Conservation (phyloP, 1,140 invertebrate species). For the Lasioglossum albipes region DNA sequence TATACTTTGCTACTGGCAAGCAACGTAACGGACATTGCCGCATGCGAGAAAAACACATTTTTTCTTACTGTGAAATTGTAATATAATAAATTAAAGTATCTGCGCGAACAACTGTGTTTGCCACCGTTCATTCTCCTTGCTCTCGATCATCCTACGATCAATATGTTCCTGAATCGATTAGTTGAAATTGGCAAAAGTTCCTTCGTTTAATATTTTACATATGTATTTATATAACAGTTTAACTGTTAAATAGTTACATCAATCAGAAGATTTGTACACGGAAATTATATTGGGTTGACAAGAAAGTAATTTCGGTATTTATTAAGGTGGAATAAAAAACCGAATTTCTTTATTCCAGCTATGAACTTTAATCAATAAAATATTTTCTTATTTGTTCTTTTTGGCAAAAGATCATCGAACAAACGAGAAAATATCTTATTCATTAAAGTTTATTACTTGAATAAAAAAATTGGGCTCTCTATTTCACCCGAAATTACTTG, state of each 20-base stretch:
- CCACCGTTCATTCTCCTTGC: background rate
- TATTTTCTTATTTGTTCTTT: too few species aligned
- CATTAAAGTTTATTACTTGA: too few species aligned
- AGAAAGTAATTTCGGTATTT: too few species aligned
- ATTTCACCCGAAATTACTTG: too few species aligned
- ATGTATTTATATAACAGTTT: background rate
- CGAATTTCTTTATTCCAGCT: too few species aligned
- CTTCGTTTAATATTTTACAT: background rate
- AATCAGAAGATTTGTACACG: background rate
- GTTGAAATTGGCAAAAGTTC: background rate
- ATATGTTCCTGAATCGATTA: background rate
- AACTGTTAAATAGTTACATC: background rate
- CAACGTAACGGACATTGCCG: conserved; percentile 37
- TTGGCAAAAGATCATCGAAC: too few species aligned
- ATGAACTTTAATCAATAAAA: too few species aligned
- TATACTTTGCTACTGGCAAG: conserved; percentile 31
- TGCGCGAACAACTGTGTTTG: conserved; percentile 32
- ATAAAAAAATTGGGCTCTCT: too few species aligned
- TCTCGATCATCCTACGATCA: background rate
- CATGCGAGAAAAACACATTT: conserved; percentile 40
- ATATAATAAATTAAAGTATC: conserved; percentile 67
- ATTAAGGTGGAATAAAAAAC: too few species aligned
- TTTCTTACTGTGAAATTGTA: conserved; percentile 67
- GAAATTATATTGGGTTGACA: too few species aligned
- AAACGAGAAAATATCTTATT: too few species aligned